Conservation (phyloP, 2,888 invertebrate species). For the Cheilosia variabilis region DNA sequence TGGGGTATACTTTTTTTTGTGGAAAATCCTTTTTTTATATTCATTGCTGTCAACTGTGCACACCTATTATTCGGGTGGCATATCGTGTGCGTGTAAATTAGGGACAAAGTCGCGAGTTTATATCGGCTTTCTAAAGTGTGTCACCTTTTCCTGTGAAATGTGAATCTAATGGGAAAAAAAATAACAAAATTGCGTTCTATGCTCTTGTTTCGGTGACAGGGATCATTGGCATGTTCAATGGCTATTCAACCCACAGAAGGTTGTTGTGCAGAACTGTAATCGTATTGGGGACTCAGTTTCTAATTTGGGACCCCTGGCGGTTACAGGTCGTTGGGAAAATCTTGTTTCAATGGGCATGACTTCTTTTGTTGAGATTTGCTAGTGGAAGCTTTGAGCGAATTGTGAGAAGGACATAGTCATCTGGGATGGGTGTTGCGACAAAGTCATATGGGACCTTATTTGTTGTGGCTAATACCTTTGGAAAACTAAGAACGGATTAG, state of each 20-base stretch:
- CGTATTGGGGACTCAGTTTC: not conserved
- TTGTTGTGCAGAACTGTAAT: not conserved
- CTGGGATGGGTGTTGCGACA: too few species aligned
- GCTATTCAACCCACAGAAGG: not conserved
- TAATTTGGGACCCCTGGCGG: not conserved
- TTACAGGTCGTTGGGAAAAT: not conserved
- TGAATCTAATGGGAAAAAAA: conserved; percentile 3
- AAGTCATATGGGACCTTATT: too few species aligned
- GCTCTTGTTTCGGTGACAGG: conserved; percentile 8
- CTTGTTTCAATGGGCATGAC: not conserved
- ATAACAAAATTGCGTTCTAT: not conserved
- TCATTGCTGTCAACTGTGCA: conserved; percentile 2
- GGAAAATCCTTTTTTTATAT: conserved; percentile 15
- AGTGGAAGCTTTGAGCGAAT: not conserved
- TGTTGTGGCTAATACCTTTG: too few species aligned
- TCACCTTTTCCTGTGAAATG: not conserved
- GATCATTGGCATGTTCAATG: conserved; percentile 6
- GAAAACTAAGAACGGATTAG: too few species aligned
- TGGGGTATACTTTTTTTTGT: conserved; percentile 6
- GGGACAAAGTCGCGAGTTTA: conserved; percentile 24
- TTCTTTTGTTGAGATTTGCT: not conserved
- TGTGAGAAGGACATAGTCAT: too few species aligned
- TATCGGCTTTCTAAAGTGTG: conserved; percentile 6
- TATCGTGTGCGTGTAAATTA: conserved; percentile 11
- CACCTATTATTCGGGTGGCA: conserved; percentile 11